Evolutionary conservation across 2,888 invertebrate species (phyloP).

Genomic region (Steinernema carpocapsae): DNA sequence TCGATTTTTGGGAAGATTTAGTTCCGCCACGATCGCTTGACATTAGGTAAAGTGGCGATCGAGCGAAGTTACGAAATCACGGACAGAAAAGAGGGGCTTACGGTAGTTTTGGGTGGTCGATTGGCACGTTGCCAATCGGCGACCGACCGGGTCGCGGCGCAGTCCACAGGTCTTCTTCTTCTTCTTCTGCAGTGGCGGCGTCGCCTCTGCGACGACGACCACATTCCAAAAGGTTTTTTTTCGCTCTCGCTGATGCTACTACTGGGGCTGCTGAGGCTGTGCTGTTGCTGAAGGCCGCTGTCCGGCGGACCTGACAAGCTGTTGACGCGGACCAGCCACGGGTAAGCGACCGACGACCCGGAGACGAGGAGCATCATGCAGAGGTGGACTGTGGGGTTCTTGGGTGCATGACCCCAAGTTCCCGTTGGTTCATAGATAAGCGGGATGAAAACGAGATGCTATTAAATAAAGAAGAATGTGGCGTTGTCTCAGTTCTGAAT

Average conservation of each 20-base stretch:
- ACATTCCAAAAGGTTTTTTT: conserved; percentile 28
- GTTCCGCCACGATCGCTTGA: neutral
- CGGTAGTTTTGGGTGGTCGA: neutral
- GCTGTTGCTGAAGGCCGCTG: conserved; percentile 22
- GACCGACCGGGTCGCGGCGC: neutral
- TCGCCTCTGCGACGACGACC: neutral
- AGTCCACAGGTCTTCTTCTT: too few species aligned
- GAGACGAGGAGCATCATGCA: neutral
- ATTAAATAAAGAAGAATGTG: too few species aligned
- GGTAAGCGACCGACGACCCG: neutral
- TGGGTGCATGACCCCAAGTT: too few species aligned
- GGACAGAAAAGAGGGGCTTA: conserved; percentile 14
- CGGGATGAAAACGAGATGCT: too few species aligned
- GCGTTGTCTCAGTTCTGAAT: too few species aligned
- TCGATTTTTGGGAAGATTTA: too few species aligned
- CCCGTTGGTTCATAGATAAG: neutral
- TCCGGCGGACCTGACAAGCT: conserved; percentile 17
- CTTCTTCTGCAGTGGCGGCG: conserved; percentile 6
- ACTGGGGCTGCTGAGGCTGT: neutral
- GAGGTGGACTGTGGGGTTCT: conserved; percentile 12
- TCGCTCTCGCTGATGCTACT: neutral
- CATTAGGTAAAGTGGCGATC: conserved; percentile 28
- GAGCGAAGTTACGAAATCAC: conserved; percentile 16
- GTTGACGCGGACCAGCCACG: neutral
- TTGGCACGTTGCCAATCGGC: conserved; percentile 16